A percentile compares a stretch with the other conserved stretches of the same genome.
These are phyloP conservation scores for Chlorodrepanis virens DNA, from an alignment of 2,113 vertebrate species.

Conservation along the genomic window DNA sequence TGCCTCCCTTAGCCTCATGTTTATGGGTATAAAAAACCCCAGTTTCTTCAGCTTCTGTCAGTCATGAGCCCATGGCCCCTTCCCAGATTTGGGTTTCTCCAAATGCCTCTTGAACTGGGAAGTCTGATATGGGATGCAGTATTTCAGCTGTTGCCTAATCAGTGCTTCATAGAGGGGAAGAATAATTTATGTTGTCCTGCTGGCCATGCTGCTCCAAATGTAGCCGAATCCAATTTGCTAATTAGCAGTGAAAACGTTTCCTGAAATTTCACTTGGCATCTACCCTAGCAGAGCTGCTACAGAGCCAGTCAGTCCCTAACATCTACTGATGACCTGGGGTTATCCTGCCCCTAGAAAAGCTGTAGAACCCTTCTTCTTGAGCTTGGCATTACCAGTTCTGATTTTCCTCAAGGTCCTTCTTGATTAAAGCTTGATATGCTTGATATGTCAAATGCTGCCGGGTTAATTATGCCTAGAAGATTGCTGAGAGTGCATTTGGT, in stretches of 20 bases:
- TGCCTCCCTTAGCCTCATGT: not conserved
- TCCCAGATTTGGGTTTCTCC: not conserved
- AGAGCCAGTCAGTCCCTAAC: not conserved
- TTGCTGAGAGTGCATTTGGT: not conserved
- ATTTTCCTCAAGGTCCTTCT: not conserved
- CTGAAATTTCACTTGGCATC: not conserved
- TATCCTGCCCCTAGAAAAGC: not conserved
- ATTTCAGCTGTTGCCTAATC: not conserved
- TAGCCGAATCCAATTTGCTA: accelerated
- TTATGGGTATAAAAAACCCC: not conserved
- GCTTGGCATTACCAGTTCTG: not conserved
- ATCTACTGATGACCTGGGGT: not conserved
- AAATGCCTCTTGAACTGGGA: not conserved
- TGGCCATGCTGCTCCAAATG: not conserved
- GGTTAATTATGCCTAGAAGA: not conserved
- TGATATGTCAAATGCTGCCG: not conserved
- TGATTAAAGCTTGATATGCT: not conserved
- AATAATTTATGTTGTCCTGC: not conserved
- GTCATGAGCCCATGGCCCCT: not conserved
- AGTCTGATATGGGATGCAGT: not conserved
- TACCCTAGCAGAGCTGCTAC: not conserved
- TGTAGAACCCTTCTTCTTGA: not conserved
- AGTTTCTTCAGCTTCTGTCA: not conserved
- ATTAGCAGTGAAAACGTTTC: not conserved
- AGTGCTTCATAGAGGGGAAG: not conserved